Conservation (phyloP, 2,888 invertebrate genomes). For the Drosophila seclusa region DNA sequence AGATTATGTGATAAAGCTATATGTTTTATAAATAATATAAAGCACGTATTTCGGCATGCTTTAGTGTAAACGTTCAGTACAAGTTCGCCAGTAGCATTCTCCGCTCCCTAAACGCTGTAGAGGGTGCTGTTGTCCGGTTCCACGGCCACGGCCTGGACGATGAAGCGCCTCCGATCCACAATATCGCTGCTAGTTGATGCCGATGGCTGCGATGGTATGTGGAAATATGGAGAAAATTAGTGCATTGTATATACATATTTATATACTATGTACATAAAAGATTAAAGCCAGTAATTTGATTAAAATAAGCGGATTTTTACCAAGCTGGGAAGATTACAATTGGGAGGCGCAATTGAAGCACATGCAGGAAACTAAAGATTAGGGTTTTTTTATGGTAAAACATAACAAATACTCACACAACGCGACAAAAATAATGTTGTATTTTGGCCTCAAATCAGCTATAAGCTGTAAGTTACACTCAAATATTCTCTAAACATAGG, state of each 20-base stretch:
- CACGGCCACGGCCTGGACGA: constrained; percentile 82
- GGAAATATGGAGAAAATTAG: neutral
- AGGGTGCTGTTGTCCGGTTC: constrained; percentile 82
- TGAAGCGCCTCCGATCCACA: constrained; percentile 81
- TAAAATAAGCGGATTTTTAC: neutral
- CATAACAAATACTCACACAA: constrained; percentile 75
- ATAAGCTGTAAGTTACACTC: constrained; percentile 31
- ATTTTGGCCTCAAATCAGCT: constrained; percentile 73
- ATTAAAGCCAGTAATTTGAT: neutral
- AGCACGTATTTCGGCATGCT: constrained; percentile 26
- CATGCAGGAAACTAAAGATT: constrained; percentile 22
- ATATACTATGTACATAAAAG: neutral
- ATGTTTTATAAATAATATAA: constrained; percentile 41
- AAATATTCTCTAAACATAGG: constrained; percentile 5
- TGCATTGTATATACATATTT: neutral
- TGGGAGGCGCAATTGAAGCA: constrained; percentile 12
- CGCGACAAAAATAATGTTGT: constrained; percentile 53
- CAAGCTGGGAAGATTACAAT: constrained; percentile 16
- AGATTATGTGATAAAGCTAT: constrained; percentile 48
- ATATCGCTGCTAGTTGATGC: constrained; percentile 33
- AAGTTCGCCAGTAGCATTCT: neutral
- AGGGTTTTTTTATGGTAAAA: constrained; percentile 10
- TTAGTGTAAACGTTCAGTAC: constrained; percentile 27
- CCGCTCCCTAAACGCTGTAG: constrained; percentile 63
- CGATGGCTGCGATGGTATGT: constrained; percentile 45